A percentile compares a stretch with the other conserved stretches of the same genome.
phyloP scores from a whole-genome alignment of 1,140 invertebrate genomes.

The Orchestia grillus region DNA sequence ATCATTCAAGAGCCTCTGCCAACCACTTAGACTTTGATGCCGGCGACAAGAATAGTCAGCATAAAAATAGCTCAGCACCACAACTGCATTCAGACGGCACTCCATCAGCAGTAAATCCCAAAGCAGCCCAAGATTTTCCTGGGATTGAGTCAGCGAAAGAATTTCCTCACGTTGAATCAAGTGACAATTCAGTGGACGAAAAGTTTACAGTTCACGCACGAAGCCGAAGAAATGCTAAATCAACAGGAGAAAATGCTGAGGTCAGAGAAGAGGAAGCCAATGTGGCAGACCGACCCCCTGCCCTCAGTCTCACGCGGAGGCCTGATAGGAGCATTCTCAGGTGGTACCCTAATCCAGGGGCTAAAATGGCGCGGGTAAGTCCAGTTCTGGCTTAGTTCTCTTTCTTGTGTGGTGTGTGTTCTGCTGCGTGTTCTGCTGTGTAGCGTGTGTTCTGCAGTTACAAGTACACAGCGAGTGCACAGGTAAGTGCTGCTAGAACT shows the following conservation, averaged over 20 bases:
- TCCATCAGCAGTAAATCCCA: not conserved
- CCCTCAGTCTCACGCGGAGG: slow-evolving; percentile 18
- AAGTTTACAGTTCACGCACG: not conserved
- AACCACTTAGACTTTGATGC: slow-evolving; percentile 6
- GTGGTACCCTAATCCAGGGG: slow-evolving; percentile 16
- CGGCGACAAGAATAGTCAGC: not conserved
- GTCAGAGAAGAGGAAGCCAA: not conserved
- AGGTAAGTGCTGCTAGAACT: not conserved
- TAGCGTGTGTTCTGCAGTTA: too few species aligned
- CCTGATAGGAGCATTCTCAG: slow-evolving; percentile 31
- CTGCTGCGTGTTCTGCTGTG: not conserved
- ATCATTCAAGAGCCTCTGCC: slow-evolving; percentile 4
- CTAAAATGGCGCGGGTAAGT: slow-evolving; percentile 23
- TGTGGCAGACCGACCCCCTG: not conserved
- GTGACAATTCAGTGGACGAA: not conserved
- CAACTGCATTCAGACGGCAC: not conserved
- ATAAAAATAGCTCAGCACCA: not conserved
- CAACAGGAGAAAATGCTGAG: not conserved
- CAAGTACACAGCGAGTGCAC: too few species aligned
- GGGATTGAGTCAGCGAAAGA: not conserved
- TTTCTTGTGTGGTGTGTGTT: not conserved
- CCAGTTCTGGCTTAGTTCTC: not conserved
- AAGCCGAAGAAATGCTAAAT: not conserved
- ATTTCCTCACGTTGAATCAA: not conserved
- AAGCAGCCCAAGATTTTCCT: not conserved